Evolutionary conservation across 2,113 vertebrate genomes (phyloP).

Genomic region (Solea senegalensis): DNA sequence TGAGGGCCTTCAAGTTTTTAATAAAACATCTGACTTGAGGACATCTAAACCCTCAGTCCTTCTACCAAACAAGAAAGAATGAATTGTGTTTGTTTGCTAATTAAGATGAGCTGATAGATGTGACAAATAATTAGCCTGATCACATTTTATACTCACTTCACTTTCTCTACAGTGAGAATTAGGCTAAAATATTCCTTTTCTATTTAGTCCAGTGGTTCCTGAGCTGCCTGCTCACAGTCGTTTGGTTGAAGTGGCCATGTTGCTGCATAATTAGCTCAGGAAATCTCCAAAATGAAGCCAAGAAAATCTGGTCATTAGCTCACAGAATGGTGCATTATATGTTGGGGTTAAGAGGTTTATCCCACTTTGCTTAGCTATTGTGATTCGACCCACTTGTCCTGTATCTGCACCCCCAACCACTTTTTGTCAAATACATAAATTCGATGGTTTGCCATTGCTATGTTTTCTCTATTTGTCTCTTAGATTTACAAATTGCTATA

Average conservation of each 20-base stretch:
- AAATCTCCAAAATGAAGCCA: constrained; percentile 35
- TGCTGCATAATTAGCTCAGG: constrained; percentile 23
- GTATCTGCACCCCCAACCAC: neutral
- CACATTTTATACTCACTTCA: constrained; percentile 5
- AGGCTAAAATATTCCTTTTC: neutral
- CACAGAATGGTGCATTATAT: constrained; percentile 18
- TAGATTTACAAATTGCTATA: too few species aligned
- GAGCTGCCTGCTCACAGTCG: neutral
- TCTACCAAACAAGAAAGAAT: neutral
- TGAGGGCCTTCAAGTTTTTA: neutral
- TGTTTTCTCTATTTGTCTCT: constrained; percentile 36
- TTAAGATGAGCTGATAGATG: neutral
- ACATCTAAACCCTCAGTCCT: too few species aligned
- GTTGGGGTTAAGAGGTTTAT: constrained; percentile 34
- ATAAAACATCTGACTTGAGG: too few species aligned
- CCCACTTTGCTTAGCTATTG: constrained; percentile 12
- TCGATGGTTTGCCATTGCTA: constrained; percentile 53
- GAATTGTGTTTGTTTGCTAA: neutral
- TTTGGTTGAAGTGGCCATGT: neutral
- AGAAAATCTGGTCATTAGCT: constrained; percentile 54
- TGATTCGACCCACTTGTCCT: constrained; percentile 26
- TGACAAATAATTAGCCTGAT: too few species aligned
- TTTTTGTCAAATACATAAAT: constrained; percentile 48
- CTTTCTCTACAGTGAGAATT: constrained; percentile 19
- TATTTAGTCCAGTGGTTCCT: neutral